A percentile compares a stretch with the other conserved stretches of the same genome.
Evolutionary conservation across 2,888 invertebrate genomes (phyloP).

Genomic region (Tetragonisca angustula): DNA sequence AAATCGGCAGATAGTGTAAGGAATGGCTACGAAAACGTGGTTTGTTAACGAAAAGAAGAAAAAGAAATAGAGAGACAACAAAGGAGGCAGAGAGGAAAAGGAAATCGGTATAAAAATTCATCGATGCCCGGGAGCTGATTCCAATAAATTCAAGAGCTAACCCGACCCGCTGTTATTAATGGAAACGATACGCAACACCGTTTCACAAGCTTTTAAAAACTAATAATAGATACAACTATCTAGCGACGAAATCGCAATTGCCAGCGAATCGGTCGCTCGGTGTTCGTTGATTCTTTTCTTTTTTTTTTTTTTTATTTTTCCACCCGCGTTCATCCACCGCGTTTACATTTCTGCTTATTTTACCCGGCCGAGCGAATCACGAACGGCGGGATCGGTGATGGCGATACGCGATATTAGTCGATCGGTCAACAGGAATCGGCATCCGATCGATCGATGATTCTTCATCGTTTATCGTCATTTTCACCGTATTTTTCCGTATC

Average conservation of each 20-base stretch:
- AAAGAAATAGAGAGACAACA: not conserved
- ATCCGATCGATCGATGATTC: not conserved
- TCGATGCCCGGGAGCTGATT: not conserved
- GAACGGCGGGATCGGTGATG: not conserved
- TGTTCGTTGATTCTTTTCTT: not conserved
- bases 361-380: not conserved
- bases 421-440: not conserved
- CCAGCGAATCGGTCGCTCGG: not conserved
- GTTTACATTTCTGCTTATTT: not conserved
- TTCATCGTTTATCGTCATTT: not conserved
- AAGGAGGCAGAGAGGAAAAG: not conserved
- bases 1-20: too few relatives aligned
- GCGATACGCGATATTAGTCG: not conserved
- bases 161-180: not conserved
- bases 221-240: constrained; percentile 10
- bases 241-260: not conserved
- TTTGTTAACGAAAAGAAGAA: not conserved
- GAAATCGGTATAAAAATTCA: not conserved
- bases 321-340: not conserved
- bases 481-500: not conserved
- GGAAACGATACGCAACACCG: not conserved
- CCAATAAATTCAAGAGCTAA: too few relatives aligned
- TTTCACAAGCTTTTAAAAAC: not conserved
- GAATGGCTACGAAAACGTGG: too few relatives aligned
- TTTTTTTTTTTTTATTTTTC: not conserved